These are phyloP conservation scores for Mus minutoides DNA, from an alignment of 2,797 vertebrate genomes.

Conservation along the genomic window DNA sequence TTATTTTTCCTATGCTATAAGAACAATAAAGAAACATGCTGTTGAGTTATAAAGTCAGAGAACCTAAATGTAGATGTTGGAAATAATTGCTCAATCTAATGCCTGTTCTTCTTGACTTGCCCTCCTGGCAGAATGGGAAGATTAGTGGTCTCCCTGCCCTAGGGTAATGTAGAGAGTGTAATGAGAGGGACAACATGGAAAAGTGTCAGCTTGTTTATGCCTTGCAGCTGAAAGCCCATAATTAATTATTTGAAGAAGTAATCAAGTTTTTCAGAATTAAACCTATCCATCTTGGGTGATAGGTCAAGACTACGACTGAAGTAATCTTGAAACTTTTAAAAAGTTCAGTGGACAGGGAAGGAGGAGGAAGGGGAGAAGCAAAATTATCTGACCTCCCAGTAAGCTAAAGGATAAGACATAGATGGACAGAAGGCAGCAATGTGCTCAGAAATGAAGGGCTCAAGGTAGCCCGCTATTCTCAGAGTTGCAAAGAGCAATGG, in stretches of 20 bases:
- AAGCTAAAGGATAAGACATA: background rate
- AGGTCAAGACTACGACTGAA: background rate
- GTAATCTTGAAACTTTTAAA: background rate
- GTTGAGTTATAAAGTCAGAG: background rate
- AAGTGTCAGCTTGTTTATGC: background rate
- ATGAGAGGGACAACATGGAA: background rate
- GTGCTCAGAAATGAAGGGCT: background rate
- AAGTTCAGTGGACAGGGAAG: too few species aligned
- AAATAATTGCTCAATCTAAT: background rate
- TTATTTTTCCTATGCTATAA: slow-evolving; percentile 56
- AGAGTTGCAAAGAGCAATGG: background rate
- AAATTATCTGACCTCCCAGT: too few species aligned
- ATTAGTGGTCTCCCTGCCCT: background rate
- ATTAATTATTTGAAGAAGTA: background rate
- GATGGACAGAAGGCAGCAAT: background rate
- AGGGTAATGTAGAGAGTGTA: background rate
- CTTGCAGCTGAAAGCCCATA: background rate
- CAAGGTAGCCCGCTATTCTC: background rate
- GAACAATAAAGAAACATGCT: slow-evolving; percentile 25
- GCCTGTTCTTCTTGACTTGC: background rate
- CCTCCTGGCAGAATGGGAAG: background rate
- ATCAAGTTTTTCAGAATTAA: background rate
- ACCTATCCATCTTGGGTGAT: background rate
- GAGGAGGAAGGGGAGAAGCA: background rate
- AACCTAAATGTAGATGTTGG: slow-evolving; percentile 32